phyloP scores from a whole-genome alignment of 1,140 invertebrate genomes.

The Bombus confusus region DNA sequence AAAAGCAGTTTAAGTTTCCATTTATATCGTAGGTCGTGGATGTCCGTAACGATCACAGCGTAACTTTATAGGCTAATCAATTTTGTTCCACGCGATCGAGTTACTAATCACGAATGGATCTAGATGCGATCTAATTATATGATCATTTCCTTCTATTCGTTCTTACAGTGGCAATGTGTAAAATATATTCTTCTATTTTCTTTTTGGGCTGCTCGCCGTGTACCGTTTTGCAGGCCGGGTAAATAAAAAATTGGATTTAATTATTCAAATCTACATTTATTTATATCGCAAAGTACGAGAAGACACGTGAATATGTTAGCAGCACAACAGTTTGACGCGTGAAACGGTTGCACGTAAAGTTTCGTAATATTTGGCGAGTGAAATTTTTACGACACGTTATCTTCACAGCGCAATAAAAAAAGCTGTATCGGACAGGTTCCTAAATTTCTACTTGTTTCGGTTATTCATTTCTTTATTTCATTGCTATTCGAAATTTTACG shows the following conservation, averaged over 20 bases:
- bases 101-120: too few species aligned
- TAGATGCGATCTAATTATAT: too few species aligned
- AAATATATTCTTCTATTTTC: not conserved
- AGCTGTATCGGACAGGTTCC: too few species aligned
- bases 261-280: not conserved
- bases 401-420: slow-evolving; percentile 7
- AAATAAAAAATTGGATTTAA: not conserved
- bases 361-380: not conserved
- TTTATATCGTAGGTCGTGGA: too few species aligned
- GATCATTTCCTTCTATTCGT: not conserved
- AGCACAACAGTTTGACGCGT: too few species aligned
- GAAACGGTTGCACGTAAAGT: slow-evolving; percentile 1
- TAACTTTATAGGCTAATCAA: too few species aligned
- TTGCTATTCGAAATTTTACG: not conserved
- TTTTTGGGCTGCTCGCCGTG: too few species aligned
- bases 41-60: too few species aligned
- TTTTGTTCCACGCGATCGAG: too few species aligned
- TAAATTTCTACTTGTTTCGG: not conserved
- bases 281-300: not conserved
- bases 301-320: not conserved
- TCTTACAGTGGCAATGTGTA: fast-evolving
- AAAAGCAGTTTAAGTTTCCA: too few species aligned
- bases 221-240: too few species aligned
- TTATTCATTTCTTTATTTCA: not conserved
- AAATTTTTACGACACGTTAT: slow-evolving; percentile 9